Percentiles rank a stretch among this genome's conserved stretches.
Evolutionary conservation across 2,888 invertebrate species (phyloP).

Genomic region (Chaetoderma sp.): DNA sequence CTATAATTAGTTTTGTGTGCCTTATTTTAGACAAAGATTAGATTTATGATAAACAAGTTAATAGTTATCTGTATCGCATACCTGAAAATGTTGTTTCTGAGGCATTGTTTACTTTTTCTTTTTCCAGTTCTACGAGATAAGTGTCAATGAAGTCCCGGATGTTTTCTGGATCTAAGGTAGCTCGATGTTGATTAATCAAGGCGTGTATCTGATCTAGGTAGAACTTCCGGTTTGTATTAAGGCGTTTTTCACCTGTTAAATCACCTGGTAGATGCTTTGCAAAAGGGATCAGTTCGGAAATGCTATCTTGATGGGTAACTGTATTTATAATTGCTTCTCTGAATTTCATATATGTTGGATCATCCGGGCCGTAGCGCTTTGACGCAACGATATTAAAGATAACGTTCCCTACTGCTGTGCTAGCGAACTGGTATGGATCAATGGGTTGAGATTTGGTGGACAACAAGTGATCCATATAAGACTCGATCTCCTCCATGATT

Average conservation of each 20-base stretch:
- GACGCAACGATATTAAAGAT: not conserved
- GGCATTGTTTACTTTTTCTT: constrained; percentile 28
- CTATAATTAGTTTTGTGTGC: too few relatives aligned
- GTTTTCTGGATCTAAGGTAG: constrained; percentile 27
- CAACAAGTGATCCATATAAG: not conserved
- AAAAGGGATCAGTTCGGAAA: too few relatives aligned
- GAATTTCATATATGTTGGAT: too few relatives aligned
- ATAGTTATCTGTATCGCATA: too few relatives aligned
- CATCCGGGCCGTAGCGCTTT: too few relatives aligned
- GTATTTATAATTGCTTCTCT: too few relatives aligned
- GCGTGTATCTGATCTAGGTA: constrained; percentile 32
- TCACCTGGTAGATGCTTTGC: constrained; percentile 38
- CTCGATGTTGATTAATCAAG: constrained; percentile 28
- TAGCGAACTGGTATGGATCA: not conserved
- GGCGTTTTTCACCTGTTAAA: constrained; percentile 29
- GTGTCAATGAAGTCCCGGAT: constrained; percentile 47
- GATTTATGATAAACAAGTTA: too few relatives aligned
- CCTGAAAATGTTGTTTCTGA: too few relatives aligned
- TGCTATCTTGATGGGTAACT: too few relatives aligned
- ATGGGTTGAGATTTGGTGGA: not conserved
- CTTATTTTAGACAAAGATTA: too few relatives aligned
- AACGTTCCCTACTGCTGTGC: not conserved
- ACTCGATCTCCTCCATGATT: not conserved
- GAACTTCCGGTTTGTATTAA: constrained; percentile 34
- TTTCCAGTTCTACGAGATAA: constrained; percentile 40